These are phyloP conservation scores for Lophura swinhoii DNA, from an alignment of 2,797 vertebrate genomes.

Conservation along the genomic window DNA sequence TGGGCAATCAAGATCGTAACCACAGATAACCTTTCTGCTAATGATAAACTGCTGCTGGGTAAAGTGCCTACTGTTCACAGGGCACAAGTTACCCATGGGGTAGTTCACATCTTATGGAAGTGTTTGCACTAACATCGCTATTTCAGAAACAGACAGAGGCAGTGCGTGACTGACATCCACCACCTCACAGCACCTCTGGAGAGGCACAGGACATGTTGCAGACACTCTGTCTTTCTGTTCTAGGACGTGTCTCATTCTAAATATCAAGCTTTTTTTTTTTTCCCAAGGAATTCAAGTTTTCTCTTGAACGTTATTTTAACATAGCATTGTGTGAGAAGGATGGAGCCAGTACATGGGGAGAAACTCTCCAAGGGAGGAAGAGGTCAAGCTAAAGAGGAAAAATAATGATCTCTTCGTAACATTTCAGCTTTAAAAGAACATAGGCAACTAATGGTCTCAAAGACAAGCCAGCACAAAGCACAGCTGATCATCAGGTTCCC, in stretches of 20 bases:
- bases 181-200: not conserved
- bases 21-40: conserved; percentile 24
- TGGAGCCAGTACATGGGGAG: not conserved
- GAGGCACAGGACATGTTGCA: not conserved
- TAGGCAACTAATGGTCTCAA: conserved; percentile 35
- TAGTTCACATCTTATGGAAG: not conserved
- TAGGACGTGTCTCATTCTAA: not conserved
- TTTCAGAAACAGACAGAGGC: not conserved
- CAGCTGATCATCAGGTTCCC: not conserved
- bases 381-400: conserved; percentile 52
- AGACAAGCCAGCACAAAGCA: conserved; percentile 41
- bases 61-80: not conserved
- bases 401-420: conserved; percentile 51
- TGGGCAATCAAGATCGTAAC: conserved; percentile 34
- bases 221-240: not conserved
- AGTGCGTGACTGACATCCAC: not conserved
- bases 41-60: not conserved
- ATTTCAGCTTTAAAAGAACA: conserved; percentile 50
- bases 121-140: not conserved
- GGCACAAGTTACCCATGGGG: not conserved
- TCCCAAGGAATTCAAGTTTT: conserved; percentile 1
- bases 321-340: not conserved
- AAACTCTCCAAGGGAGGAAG: not conserved
- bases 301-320: conserved; percentile 21
- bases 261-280: not conserved